These are phyloP conservation scores for Muscicapa adusta DNA, from an alignment of 2,113 vertebrate species.

Conservation along the genomic window DNA sequence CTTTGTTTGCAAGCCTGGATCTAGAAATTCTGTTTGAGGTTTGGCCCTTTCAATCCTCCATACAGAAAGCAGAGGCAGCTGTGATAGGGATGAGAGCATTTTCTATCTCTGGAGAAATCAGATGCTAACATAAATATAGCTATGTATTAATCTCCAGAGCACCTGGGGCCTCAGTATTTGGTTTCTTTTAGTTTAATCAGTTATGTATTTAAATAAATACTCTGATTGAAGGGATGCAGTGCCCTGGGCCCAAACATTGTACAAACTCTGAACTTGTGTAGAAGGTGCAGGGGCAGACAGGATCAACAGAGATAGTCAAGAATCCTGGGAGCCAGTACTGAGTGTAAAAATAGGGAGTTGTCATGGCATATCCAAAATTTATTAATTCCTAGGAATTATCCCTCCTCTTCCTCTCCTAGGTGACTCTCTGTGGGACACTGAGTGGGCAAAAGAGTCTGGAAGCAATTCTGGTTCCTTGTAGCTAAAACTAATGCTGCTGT, in stretches of 20 bases:
- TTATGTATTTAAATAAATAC: not conserved
- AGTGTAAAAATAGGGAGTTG: not conserved
- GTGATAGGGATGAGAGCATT: not conserved
- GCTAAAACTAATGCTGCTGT: not conserved
- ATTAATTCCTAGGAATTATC: not conserved
- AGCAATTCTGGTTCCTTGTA: not conserved
- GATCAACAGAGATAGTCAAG: not conserved
- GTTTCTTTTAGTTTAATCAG: not conserved
- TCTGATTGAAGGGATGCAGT: not conserved
- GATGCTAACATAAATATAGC: not conserved
- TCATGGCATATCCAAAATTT: not conserved
- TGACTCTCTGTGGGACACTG: not conserved
- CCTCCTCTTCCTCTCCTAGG: not conserved
- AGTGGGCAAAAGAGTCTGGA: not conserved
- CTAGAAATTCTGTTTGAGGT: not conserved
- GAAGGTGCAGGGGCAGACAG: not conserved
- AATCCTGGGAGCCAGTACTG: accelerated
- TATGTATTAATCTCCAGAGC: not conserved
- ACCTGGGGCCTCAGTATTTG: not conserved
- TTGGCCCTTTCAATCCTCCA: not conserved
- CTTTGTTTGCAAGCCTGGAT: not conserved
- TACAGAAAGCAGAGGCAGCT: not conserved
- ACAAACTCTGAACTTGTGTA: not conserved
- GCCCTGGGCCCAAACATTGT: not conserved
- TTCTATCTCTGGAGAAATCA: not conserved